Base-by-base conservation (phyloP, 1,140 invertebrate species). In the Drosophila santomea region DNA sequence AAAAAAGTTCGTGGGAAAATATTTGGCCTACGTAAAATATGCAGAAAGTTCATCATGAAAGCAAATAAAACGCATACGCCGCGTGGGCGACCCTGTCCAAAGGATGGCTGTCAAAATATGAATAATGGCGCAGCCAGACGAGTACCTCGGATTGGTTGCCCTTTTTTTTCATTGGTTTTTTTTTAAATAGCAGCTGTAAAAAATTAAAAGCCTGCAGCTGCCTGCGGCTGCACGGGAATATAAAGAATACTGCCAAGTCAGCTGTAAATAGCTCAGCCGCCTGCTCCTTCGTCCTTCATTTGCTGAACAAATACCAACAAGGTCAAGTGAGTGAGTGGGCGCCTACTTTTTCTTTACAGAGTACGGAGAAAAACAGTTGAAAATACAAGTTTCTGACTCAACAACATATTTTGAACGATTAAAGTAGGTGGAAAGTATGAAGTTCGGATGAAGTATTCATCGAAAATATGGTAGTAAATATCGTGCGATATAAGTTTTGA, bases 51-150 rank as follows among this genome's bases (percentile, higher is more conserved):
- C 76, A 66, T 71, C 60, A 77, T 88, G 56, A 88, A 88, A 88
- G 78, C 84, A 88, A 89, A 88, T 88, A 88, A 82, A 79, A 83
- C 84, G 83, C 84, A 88, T 88, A 83, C 79, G 76, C 79, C 47
- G 66, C 72, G 84, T 86, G 76, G 79, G 84, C 20, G 20, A 20
- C 60, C 67, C 38, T 51, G 43, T 44, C 64, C 64, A 64, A 44
- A 57, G 54, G 67, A 44, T 57, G 58, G 56, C 83, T 86, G 83
- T 88, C 83, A 88, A 88, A 88, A 77, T 77, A 88, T 88, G 83
- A 88, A 73, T 79, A 88, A 88, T 88, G 83, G 79, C 64, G 52
- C 51, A 60, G 41, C 73, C 73, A 58, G 73, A 67, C 73, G 71
- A 52, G 38, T 44, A 47, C 48, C 43, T 44, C 48, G 36, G 63